Evolutionary conservation across 2,797 vertebrate genomes (phyloP).

Genomic region (Yasuhikotakia modesta): DNA sequence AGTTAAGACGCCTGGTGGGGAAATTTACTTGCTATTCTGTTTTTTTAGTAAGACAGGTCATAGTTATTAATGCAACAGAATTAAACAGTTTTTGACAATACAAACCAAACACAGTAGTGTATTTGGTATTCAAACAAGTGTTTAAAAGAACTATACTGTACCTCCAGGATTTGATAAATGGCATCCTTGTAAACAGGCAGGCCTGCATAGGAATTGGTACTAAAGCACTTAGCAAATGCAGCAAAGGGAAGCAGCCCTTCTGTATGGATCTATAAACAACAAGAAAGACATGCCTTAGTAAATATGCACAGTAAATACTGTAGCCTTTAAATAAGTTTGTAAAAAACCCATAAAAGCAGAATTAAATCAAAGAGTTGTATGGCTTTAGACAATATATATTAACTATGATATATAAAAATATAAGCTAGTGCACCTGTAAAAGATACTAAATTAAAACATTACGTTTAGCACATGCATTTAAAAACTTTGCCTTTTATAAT

Average conservation of each 20-base stretch:
- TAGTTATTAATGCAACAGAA: background rate
- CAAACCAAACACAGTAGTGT: background rate
- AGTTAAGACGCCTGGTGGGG: too few species aligned
- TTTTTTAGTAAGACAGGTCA: background rate
- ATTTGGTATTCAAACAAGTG: background rate
- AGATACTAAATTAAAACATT: too few species aligned
- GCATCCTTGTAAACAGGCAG: conserved; percentile 74
- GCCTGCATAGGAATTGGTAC: conserved; percentile 72
- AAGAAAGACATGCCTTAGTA: conserved; percentile 4
- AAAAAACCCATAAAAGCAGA: background rate
- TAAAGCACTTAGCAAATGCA: conserved; percentile 73
- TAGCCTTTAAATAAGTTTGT: background rate
- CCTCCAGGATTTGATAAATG: conserved; percentile 78
- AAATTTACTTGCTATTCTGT: background rate
- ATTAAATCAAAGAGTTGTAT: too few species aligned
- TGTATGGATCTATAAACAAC: conserved; percentile 68
- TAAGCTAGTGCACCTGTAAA: too few species aligned
- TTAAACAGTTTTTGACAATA: background rate
- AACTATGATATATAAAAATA: too few species aligned
- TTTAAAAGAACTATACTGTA: conserved; percentile 51
- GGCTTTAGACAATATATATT: too few species aligned
- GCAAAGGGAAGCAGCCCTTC: conserved; percentile 66
- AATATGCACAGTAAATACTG: background rate
- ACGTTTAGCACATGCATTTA: too few species aligned
- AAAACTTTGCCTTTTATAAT: too few species aligned